Conservation (phyloP, 2,113 vertebrate species). For the Calidris pugnax region DNA sequence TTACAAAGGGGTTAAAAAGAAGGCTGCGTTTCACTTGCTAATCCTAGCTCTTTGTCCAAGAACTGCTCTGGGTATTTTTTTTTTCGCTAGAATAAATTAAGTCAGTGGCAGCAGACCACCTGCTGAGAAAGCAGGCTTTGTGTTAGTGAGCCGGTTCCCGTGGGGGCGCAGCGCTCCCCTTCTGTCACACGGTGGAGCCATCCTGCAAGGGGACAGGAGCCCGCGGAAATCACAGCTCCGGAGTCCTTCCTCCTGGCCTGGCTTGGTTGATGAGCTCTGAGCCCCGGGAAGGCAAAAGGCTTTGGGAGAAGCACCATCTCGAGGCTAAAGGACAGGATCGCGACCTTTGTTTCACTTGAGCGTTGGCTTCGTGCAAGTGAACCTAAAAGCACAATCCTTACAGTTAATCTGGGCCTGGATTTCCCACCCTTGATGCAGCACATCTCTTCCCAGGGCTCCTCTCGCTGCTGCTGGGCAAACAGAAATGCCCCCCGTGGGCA, state of each 20-base stretch:
- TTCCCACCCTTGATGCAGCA: neutral
- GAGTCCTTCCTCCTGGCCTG: neutral
- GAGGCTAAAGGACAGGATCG: neutral
- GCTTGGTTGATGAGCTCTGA: neutral
- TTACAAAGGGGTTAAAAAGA: constrained; percentile 29
- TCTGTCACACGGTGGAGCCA: constrained; percentile 52
- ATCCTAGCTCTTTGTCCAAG: constrained; percentile 39
- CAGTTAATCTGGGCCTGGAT: neutral
- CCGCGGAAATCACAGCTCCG: rapidly evolving
- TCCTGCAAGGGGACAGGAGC: neutral
- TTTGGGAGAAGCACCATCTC: neutral
- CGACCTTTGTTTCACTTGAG: neutral
- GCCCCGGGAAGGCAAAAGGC: neutral
- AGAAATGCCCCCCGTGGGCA: neutral
- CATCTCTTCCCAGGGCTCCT: neutral
- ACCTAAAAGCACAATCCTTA: neutral
- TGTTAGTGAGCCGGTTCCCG: neutral
- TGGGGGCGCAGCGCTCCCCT: neutral
- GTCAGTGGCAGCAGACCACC: constrained; percentile 34
- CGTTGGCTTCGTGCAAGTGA: rapidly evolving
- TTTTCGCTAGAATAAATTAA: constrained; percentile 53
- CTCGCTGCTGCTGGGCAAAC: neutral
- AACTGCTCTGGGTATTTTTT: neutral
- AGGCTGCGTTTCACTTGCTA: constrained; percentile 41
- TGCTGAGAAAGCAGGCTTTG: constrained; percentile 52